phyloP scores from a whole-genome alignment of 2,797 vertebrate species.

The Xenentodon cancila region DNA sequence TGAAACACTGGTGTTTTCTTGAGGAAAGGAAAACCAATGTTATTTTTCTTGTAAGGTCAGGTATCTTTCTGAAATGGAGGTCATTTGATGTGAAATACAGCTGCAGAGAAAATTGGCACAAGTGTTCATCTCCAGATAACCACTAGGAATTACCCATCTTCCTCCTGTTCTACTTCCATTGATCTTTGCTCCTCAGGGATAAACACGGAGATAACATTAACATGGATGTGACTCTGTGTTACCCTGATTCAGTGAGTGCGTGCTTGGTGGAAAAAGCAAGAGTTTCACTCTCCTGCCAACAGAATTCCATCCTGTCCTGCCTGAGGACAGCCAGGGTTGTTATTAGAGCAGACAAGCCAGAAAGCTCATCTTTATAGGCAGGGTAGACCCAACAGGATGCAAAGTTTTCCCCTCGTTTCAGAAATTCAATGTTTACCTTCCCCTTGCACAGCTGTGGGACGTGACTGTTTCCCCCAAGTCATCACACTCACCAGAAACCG shows the following conservation, averaged over 20 bases:
- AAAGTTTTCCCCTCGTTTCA: constrained; percentile 2
- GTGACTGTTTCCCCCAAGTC: constrained; percentile 10
- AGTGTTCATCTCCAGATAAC: constrained; percentile 31
- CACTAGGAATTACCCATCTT: constrained; percentile 28
- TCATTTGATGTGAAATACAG: constrained; percentile 33
- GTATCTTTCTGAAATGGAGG: neutral
- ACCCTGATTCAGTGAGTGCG: neutral
- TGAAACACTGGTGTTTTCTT: constrained; percentile 12
- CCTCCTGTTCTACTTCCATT: constrained; percentile 15
- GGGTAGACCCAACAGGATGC: neutral
- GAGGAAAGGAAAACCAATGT: constrained; percentile 23
- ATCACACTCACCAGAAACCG: neutral
- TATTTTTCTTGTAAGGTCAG: constrained; percentile 2
- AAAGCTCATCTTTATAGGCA: constrained; percentile 17
- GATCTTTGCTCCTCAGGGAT: constrained; percentile 31
- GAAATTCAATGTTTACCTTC: constrained; percentile 26
- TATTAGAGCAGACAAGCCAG: constrained; percentile 23
- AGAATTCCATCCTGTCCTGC: constrained; percentile 9
- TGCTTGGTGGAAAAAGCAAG: neutral
- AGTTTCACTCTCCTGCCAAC: constrained; percentile 4
- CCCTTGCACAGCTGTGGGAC: constrained; percentile 13
- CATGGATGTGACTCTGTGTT: constrained; percentile 7
- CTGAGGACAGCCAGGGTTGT: constrained; percentile 19
- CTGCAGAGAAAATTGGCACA: constrained; percentile 34
- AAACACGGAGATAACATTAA: constrained; percentile 17